These are phyloP conservation scores for Magallana ariakensis DNA, from an alignment of 1,140 invertebrate species.

Conservation along the genomic window DNA sequence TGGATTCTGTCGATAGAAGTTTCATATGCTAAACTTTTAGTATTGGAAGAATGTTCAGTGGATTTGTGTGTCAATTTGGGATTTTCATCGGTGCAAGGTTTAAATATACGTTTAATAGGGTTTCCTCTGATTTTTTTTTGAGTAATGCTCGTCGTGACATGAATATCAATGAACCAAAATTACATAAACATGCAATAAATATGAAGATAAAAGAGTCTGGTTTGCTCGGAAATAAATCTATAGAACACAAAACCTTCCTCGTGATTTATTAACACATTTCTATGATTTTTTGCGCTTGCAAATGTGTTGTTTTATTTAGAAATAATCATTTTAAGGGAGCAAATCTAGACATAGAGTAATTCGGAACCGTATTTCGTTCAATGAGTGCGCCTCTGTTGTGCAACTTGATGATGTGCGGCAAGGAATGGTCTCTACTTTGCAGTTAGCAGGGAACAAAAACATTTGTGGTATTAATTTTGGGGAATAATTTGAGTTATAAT, in stretches of 20 bases:
- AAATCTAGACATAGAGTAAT: slow-evolving; percentile 5
- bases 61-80: too few relatives aligned
- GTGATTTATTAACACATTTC: slow-evolving; percentile 5
- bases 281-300: neutral
- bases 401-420: neutral
- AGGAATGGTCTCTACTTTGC: too few relatives aligned
- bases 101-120: too few relatives aligned
- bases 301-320: slow-evolving; percentile 6
- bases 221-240: neutral
- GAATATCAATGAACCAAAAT: slow-evolving; percentile 17
- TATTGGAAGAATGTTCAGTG: too few relatives aligned
- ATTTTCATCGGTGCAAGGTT: too few relatives aligned
- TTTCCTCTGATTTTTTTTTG: too few relatives aligned
- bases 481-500: neutral
- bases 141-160: neutral
- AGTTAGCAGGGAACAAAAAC: neutral
- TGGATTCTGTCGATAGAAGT: neutral
- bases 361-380: slow-evolving; percentile 19
- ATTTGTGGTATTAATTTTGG: slow-evolving; percentile 2
- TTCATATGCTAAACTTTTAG: neutral
- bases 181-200: slow-evolving; percentile 9
- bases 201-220: neutral
- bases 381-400: neutral
- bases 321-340: neutral
- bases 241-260: neutral